Evolutionary conservation across 2,113 vertebrate species (phyloP).

Genomic region (Anguilla rostrata): DNA sequence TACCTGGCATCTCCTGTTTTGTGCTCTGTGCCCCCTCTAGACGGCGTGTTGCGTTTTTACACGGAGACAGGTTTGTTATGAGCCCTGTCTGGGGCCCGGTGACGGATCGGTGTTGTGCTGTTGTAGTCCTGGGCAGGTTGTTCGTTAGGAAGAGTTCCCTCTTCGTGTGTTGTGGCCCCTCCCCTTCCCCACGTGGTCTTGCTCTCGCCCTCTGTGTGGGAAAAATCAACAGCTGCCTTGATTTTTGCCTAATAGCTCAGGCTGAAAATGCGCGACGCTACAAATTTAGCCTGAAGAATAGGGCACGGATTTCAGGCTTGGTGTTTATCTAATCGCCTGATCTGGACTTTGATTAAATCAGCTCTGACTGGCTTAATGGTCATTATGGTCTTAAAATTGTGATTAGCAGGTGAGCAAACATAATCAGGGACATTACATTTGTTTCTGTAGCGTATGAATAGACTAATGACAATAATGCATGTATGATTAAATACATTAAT

Average conservation of each 20-base stretch:
- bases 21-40: constrained; percentile 55
- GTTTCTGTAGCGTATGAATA: not conserved
- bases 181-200: not conserved
- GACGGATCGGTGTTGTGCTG: not conserved
- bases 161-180: not conserved
- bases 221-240: not conserved
- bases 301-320: not conserved
- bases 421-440: not conserved
- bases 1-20: not conserved
- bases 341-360: not conserved
- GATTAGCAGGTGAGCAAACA: not conserved
- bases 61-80: constrained; percentile 67
- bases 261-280: not conserved
- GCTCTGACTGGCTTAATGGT: not conserved
- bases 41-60: constrained; percentile 60
- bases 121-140: not conserved
- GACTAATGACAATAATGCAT: not conserved
- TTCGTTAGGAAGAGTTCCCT: not conserved
- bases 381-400: not conserved
- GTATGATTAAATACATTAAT: no score
- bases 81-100: constrained; percentile 8
- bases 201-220: not conserved
- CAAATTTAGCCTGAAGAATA: no score
- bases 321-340: not conserved
- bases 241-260: not conserved